Evolutionary conservation across 2,113 vertebrate species (phyloP).

Genomic region (Tringa solitaria): DNA sequence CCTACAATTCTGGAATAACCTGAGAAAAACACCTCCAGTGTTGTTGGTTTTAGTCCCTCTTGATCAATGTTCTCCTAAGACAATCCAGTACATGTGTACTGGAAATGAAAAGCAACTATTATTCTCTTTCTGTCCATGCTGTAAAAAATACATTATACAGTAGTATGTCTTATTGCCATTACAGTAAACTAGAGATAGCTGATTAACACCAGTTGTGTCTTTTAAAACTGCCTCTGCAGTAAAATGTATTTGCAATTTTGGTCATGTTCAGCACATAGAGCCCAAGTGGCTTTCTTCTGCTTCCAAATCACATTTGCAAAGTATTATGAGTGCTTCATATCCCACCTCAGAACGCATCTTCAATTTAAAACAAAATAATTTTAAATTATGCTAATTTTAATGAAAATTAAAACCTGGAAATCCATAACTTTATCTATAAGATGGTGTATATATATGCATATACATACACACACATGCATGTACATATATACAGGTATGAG

Average conservation of each 20-base stretch:
- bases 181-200: background rate
- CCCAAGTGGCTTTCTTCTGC: background rate
- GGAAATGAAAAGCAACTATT: constrained; percentile 1
- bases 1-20: constrained; percentile 80
- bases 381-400: background rate
- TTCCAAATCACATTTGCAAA: background rate
- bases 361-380: background rate
- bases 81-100: constrained; percentile 82
- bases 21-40: constrained; percentile 85
- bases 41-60: constrained; percentile 65
- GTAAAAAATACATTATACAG: background rate
- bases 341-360: background rate
- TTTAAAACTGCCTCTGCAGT: background rate
- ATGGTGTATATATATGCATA: background rate
- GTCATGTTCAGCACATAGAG: background rate
- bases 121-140: background rate
- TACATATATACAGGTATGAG: background rate
- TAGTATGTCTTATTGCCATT: background rate
- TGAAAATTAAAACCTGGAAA: background rate
- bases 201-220: background rate
- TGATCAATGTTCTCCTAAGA: constrained; percentile 75
- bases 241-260: background rate
- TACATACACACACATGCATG: background rate
- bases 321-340: background rate
- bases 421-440: background rate